Conservation (phyloP, 1,140 invertebrate genomes). For the Bombus breviceps region DNA sequence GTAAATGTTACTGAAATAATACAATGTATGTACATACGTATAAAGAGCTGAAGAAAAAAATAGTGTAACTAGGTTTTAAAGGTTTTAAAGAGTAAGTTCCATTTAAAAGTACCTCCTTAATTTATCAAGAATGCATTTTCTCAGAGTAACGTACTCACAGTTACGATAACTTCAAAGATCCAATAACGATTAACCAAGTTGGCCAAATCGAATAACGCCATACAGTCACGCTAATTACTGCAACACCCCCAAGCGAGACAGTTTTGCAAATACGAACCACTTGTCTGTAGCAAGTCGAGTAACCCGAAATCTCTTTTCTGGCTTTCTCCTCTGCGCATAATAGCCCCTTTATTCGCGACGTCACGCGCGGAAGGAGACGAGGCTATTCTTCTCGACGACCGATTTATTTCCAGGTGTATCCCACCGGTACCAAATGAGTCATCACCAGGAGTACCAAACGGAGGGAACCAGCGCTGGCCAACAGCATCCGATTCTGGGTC, state of each 20-base stretch:
- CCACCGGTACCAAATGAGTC: slow-evolving; percentile 79
- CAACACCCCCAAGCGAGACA: not conserved
- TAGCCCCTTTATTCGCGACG: not conserved
- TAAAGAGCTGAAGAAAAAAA: not conserved
- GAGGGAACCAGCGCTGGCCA: slow-evolving; percentile 58
- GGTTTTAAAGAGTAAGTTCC: too few species aligned
- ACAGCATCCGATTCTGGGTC: slow-evolving; percentile 73
- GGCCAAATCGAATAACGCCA: too few species aligned
- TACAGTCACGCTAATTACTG: not conserved
- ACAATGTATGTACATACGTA: not conserved
- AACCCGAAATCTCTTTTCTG: not conserved
- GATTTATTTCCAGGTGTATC: slow-evolving; percentile 65
- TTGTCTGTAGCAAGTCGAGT: not conserved
- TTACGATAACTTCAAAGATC: too few species aligned
- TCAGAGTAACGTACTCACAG: not conserved
- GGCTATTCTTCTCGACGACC: not conserved
- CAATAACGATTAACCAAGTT: too few species aligned
- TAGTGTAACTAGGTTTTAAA: not conserved
- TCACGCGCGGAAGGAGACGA: not conserved
- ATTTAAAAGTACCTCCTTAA: not conserved
- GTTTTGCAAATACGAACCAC: not conserved
- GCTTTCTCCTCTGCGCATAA: not conserved
- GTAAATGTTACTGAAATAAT: not conserved
- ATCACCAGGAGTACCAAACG: slow-evolving; percentile 79
- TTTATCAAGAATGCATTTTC: not conserved